Base-by-base conservation (phyloP, 2,113 vertebrate genomes). In the Pheucticus melanocephalus region DNA sequence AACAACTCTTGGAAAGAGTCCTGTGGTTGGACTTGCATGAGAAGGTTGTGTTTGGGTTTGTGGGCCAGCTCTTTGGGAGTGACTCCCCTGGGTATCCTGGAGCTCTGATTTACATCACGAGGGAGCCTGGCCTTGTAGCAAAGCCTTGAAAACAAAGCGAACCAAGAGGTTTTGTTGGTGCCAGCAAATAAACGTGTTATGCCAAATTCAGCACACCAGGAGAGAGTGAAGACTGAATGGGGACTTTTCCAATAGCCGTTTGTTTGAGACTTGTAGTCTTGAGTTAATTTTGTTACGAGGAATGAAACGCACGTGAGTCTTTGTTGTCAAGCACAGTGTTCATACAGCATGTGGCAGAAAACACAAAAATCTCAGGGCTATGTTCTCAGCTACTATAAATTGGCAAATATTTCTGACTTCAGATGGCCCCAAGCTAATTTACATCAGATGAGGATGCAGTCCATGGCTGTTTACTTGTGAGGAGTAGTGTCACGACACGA, bases 321-420 rank as follows among this genome's bases (percentile, higher is more conserved):
- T 80, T 91, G 72, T 89, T 95, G 78, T 91, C 81, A 77, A 88
- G 87, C 90, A 65, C 89, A 82, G 89, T 95, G 91, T 82, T 92
- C 72, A 42, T 73, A 61, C 1, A 21, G 86, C 78, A 60, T 8
- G 81, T 24, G 45, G 82, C 85, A 82, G 90, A 65, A 95, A 93
- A 94, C 71, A 78, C 77, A 47, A 68, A 90, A 94, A 86, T 94
- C 96, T 97, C 95, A 96, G 94, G 95, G 93, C 93, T 96, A 88
- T 90, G 42, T 92, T 96, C 90, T 96, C 82, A 84, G 76, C 93
- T 93, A 81, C 68, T 82, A 73, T 35, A 82, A 96, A 96, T 93
- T 94, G 95, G 90, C 92, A 92, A 90, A 57, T 13, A 21, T 77
- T 90, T 90, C 75, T 93, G 72, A 90, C 88, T 96, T 93, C 79